Evolutionary conservation across 30 jellyfish, hydroid and myxozoan species (phyloP), one percentile per base, ranked within the genome.

Genomic region (Haliclystus octoradiatus): DNA sequence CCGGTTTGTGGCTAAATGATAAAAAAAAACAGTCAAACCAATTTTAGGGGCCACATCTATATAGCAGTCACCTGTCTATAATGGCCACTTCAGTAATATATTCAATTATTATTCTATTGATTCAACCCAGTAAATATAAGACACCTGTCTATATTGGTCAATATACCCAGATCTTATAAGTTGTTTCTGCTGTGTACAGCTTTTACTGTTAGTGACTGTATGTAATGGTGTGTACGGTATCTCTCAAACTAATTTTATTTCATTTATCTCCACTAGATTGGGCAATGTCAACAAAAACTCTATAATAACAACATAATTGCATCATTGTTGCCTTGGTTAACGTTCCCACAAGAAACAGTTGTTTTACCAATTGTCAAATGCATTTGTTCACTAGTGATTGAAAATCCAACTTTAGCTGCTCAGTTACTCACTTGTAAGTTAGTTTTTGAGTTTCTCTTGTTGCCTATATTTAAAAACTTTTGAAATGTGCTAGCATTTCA

Each of bases 251-350:
- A n/a, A n/a, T n/a, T n/a, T n/a, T n/a, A n/a, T n/a, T n/a, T n/a
- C n/a, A n/a, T n/a, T n/a, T n/a, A n/a, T n/a, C n/a, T n/a, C n/a
- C n/a, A n/a, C n/a, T n/a, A n/a, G 97, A 88, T 89, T 9, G 66
- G 83, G 24, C 77, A 71, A 26, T 93, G 81, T 7, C 97, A 88
- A 52, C 33, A 89, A 7, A 80, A 71, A 81, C 69, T 88, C 40
- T 88, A 73, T 28, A 95, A 88, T 33, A 93, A 95, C n/a, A 85
- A 79, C 25, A 74, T 88, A 14, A 76, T 88, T 12, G 89, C 93
- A 22, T 94, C 95, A 3, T 63, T 88, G 81, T 79, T 92, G 0
- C 80, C 80, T 0, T 88, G 97, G 97, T 69, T 88, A 35, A 67
- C 60, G 15, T 70, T 64, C 27, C 78, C 75, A 50, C 77, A 81